Base-by-base conservation (phyloP, 1,140 invertebrate genomes). In the Eriosoma lanigerum region DNA sequence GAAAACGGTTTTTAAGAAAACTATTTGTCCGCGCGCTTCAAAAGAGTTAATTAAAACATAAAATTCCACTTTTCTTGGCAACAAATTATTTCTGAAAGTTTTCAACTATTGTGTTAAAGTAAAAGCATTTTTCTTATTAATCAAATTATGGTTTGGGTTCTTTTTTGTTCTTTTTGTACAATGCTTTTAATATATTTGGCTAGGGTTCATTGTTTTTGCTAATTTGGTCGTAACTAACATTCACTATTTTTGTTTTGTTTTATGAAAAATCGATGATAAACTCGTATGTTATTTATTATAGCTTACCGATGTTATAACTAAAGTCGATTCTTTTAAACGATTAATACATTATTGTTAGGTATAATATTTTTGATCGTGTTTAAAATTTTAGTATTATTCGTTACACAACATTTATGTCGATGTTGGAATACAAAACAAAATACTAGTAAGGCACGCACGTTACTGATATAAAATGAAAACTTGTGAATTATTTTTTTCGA, bases 401-500 rank as follows among this genome's bases (percentile, higher is more conserved):
- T 48, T 46, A 13, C 21, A n/a, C 62, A 64, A 38, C 38, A 68
- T 46, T 8, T 21, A 44, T 21, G 38, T 10, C 62, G 29, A 19
- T 29, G 17, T 62, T 17, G 17, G 15, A n/a, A 38, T 32, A 8
- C 29, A 0, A 15, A 15, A 62, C 29, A 62, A 6, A 62, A 46
- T 19, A 21, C 19, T 66, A 66, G 19, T 44, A 46, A 68, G 38
- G 44, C n/a, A 46, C 38, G 38, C 19, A 13, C n/a, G 38, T 24
- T 15, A 15, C 38, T 17, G 5, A 12, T 24, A 24, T 68, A 46
- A 68, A 68, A 68, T 21, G 38, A 10, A 46, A 68, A 68, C 38
- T 46, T 68, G 44, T 13, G 17, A 66, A 66, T 66, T 66, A 68
- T 68, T 68, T 68, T 46, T 68, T 12, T 46, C n/a, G n/a, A 46